phyloP scores from a whole-genome alignment of 2,113 vertebrate genomes.

The Rhinichthys klamathensis region DNA sequence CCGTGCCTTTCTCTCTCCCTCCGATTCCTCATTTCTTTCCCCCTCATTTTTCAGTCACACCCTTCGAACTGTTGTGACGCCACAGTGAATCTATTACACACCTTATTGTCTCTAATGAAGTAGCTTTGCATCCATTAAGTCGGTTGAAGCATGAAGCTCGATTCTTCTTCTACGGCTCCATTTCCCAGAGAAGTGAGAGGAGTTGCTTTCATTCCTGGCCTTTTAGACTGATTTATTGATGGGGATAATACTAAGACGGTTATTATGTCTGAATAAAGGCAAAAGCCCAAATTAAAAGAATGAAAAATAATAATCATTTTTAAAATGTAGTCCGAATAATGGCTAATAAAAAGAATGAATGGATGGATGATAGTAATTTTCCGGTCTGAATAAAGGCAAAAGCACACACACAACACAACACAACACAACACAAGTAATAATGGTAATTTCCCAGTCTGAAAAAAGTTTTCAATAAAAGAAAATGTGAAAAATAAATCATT shows the following conservation, averaged over 20 bases:
- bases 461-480: not conserved
- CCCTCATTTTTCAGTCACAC: slow-evolving; percentile 36
- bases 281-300: not conserved
- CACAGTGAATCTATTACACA: slow-evolving; percentile 80
- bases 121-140: slow-evolving; percentile 72
- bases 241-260: not conserved
- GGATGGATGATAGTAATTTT: not conserved
- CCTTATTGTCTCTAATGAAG: slow-evolving; percentile 82
- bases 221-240: not conserved
- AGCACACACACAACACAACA: too few relatives aligned
- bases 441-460: not conserved
- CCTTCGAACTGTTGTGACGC: slow-evolving; percentile 74
- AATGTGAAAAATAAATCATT: too few relatives aligned
- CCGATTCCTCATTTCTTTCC: not conserved
- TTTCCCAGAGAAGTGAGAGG: slow-evolving; percentile 51
- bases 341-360: not conserved
- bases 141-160: slow-evolving; percentile 77
- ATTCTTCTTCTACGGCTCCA: slow-evolving; percentile 69
- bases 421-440: not conserved
- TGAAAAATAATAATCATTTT: too few relatives aligned
- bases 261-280: not conserved
- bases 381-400: not conserved
- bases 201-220: not conserved
- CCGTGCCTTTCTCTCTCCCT: not conserved
- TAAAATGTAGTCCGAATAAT: too few relatives aligned